These are phyloP conservation scores for Salarias fasciatus DNA, from an alignment of 2,797 vertebrate genomes.

Conservation along the genomic window DNA sequence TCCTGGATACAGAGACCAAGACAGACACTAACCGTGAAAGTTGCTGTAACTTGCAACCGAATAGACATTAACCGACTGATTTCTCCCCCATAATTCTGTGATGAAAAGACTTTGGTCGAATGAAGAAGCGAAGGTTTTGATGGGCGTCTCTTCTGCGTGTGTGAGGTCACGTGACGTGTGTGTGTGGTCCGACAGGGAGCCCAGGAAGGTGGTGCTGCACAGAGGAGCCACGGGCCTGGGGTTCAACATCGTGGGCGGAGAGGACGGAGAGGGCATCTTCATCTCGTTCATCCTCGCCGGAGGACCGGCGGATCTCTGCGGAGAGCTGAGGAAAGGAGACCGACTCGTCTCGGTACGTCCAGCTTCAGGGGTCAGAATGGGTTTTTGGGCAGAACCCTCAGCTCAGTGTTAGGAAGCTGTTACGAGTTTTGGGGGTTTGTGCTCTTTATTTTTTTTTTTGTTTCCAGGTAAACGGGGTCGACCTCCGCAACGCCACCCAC, in stretches of 20 bases:
- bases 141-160: neutral
- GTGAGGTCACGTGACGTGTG: neutral
- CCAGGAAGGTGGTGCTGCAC: slow-evolving; percentile 93
- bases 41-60: too few species aligned
- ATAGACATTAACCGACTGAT: too few species aligned
- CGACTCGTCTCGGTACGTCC: slow-evolving; percentile 95
- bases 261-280: slow-evolving; percentile 98
- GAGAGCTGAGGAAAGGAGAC: slow-evolving; percentile 96
- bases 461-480: slow-evolving; percentile 92
- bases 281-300: slow-evolving; percentile 98
- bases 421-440: too few species aligned
- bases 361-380: too few species aligned
- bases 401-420: too few species aligned
- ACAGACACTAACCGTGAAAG: too few species aligned
- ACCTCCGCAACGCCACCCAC: slow-evolving; percentile 93
- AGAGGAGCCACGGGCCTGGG: slow-evolving; percentile 94
- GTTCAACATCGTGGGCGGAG: slow-evolving; percentile 98
- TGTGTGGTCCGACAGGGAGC: slow-evolving; percentile 82
- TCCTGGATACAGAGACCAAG: too few species aligned
- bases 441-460: too few species aligned
- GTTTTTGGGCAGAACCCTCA: too few species aligned
- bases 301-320: slow-evolving; percentile 95
- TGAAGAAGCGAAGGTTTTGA: too few species aligned
- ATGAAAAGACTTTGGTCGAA: too few species aligned
- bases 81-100: too few species aligned